Evolutionary conservation across 2,113 vertebrate genomes (phyloP).

Genomic region (Grallaria varia): DNA sequence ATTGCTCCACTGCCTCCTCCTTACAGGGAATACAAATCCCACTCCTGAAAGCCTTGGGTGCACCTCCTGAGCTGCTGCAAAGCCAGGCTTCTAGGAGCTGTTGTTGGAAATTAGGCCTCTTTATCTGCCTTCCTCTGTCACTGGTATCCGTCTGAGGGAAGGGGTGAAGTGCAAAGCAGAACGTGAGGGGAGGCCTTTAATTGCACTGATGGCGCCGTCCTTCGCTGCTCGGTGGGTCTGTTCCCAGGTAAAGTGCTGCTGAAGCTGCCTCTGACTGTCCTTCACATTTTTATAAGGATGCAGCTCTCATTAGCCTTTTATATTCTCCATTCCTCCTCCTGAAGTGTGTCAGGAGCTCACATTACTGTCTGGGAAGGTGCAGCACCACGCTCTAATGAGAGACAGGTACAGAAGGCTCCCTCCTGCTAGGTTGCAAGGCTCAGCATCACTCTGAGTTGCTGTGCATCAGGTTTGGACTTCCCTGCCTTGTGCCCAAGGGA

Average conservation of each 20-base stretch:
- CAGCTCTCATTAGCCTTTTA: background rate
- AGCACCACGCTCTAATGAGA: background rate
- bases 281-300: background rate
- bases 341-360: background rate
- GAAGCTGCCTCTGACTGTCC: background rate
- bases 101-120: background rate
- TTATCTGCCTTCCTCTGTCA: background rate
- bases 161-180: background rate
- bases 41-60: background rate
- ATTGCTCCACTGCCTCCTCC: background rate
- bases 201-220: fast-evolving
- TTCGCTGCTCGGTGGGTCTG: background rate
- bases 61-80: background rate
- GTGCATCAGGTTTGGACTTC: background rate
- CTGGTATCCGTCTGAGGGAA: background rate
- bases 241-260: background rate
- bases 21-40: slow-evolving; percentile 8
- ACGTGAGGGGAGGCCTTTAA: background rate
- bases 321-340: background rate
- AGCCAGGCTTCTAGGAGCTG: background rate
- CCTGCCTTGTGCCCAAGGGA: background rate
- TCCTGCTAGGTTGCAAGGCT: background rate
- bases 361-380: background rate
- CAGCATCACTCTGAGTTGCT: background rate
- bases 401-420: background rate